Conservation (phyloP, 2,113 vertebrate genomes). For the Ciconia stormi region DNA sequence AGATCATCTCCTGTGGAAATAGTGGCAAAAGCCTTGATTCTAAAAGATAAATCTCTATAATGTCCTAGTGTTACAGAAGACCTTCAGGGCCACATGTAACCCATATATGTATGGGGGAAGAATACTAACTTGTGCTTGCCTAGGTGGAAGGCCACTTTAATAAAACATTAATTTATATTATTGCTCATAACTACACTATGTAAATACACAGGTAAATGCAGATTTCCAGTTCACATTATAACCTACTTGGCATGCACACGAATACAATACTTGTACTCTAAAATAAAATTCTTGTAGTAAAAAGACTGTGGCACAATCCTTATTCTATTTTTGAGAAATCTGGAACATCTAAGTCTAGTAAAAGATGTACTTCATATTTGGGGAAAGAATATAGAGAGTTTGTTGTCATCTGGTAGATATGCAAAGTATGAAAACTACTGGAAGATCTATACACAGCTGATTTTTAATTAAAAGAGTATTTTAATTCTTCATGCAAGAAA, state of each 20-base stretch:
- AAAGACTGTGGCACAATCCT: conserved; percentile 65
- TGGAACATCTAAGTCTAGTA: conserved; percentile 76
- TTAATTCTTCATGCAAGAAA: conserved; percentile 1
- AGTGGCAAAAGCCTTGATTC: not conserved
- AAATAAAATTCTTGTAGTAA: conserved; percentile 77
- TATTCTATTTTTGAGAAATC: conserved; percentile 78
- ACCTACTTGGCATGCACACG: not conserved
- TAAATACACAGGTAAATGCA: not conserved
- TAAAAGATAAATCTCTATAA: not conserved
- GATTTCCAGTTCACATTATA: not conserved
- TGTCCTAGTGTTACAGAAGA: not conserved
- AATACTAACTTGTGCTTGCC: not conserved
- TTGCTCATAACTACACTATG: not conserved
- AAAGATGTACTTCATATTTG: conserved; percentile 73
- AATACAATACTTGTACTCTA: conserved; percentile 64
- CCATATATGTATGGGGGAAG: not conserved
- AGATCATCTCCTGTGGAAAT: not conserved
- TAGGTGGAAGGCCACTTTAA: not conserved
- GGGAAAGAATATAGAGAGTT: not conserved
- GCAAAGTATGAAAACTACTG: not conserved
- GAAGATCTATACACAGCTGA: not conserved
- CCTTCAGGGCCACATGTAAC: not conserved
- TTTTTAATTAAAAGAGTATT: not conserved
- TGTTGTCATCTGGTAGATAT: not conserved
- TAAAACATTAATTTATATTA: not conserved